phyloP scores from a whole-genome alignment of 2,797 vertebrate species.

The Spheniscus humboldti region DNA sequence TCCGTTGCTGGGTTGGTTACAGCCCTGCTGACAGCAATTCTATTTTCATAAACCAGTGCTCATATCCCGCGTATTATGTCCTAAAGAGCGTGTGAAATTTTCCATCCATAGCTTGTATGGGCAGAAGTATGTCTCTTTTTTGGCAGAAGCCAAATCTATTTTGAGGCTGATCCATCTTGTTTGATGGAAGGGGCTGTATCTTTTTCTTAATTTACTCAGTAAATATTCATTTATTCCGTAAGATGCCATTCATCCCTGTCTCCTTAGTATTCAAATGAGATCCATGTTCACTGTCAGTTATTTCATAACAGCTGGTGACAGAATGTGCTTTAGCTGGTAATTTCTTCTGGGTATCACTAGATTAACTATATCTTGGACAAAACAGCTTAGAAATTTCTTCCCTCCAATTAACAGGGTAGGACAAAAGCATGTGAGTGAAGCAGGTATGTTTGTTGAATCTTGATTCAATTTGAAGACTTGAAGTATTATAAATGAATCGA shows the following conservation, averaged over 20 bases:
- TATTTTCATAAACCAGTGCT: not conserved
- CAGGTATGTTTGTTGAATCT: not conserved
- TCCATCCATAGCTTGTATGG: not conserved
- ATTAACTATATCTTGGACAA: not conserved
- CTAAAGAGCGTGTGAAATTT: not conserved
- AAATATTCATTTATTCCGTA: not conserved
- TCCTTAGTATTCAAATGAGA: not conserved
- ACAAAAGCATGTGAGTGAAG: not conserved
- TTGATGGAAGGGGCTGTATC: not conserved
- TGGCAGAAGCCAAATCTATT: not conserved
- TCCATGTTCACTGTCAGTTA: not conserved
- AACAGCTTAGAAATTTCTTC: not conserved
- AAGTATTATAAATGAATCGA: fast-evolving
- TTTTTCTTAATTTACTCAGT: not conserved
- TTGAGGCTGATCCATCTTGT: not conserved
- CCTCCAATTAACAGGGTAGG: not conserved
- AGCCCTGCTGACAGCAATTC: not conserved
- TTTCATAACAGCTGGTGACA: not conserved
- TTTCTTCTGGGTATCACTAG: not conserved
- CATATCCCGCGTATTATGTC: not conserved
- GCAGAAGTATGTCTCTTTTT: not conserved
- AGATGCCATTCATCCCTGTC: not conserved
- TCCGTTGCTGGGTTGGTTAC: not conserved
- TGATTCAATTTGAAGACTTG: not conserved
- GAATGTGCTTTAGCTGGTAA: not conserved